Conservation (phyloP, 2,888 invertebrate genomes). For the Scelioninae gen. 1 region DNA sequence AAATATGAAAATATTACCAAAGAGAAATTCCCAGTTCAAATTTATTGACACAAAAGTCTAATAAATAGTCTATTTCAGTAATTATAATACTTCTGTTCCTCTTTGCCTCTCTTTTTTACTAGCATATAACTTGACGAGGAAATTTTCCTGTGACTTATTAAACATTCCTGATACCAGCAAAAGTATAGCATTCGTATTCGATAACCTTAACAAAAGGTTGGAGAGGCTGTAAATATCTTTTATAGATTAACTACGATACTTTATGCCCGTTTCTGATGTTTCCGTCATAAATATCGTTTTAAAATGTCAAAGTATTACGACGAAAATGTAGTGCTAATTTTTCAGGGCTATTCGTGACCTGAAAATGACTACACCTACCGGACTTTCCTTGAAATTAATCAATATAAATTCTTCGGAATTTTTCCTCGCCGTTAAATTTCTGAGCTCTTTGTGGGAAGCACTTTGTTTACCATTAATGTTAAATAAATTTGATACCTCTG, state of each 20-base stretch:
- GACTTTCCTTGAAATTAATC: slow-evolving; percentile 30
- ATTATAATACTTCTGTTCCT: slow-evolving; percentile 6
- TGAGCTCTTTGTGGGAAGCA: neutral
- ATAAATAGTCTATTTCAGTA: slow-evolving; percentile 43
- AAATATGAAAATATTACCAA: slow-evolving; percentile 35
- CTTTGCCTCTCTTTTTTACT: neutral
- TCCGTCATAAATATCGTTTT: slow-evolving; percentile 35
- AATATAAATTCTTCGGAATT: slow-evolving; percentile 10
- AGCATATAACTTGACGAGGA: neutral
- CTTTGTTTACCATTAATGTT: slow-evolving; percentile 1
- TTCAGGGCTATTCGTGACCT: slow-evolving; percentile 31
- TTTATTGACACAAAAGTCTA: slow-evolving; percentile 14
- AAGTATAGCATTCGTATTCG: neutral
- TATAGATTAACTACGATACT: slow-evolving; percentile 13
- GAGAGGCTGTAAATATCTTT: slow-evolving; percentile 14
- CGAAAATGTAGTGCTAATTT: slow-evolving; percentile 27
- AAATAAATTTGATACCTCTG: neutral
- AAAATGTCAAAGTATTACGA: slow-evolving; percentile 31
- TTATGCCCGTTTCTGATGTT: neutral
- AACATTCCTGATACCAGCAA: slow-evolving; percentile 1
- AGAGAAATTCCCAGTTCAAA: slow-evolving; percentile 40
- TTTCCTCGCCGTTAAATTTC: neutral
- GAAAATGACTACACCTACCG: slow-evolving; percentile 19
- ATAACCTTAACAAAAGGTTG: slow-evolving; percentile 7
- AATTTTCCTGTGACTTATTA: slow-evolving; percentile 19